Evolutionary conservation across 2,113 vertebrate genomes (phyloP).

Genomic region (Cavia porcellus): DNA sequence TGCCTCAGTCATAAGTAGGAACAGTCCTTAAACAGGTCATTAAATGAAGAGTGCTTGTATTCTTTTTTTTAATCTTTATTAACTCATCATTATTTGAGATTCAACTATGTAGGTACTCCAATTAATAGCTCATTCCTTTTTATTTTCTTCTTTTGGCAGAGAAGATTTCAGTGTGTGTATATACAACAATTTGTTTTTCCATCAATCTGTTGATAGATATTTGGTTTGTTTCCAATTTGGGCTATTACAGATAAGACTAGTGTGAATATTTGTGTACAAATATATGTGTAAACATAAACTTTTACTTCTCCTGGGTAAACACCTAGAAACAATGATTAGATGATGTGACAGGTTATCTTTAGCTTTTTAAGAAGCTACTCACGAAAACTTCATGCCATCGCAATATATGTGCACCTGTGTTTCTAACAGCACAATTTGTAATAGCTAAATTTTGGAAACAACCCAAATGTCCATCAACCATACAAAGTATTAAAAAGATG

Average conservation of each 20-base stretch:
- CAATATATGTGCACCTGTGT: too few relatives aligned
- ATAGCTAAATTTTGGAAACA: too few relatives aligned
- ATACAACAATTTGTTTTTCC: background rate
- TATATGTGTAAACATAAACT: background rate
- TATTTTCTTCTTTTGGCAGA: background rate
- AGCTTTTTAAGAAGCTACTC: slow-evolving; percentile 12
- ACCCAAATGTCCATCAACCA: too few relatives aligned
- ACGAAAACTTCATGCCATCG: too few relatives aligned
- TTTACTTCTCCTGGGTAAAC: background rate
- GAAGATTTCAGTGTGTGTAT: background rate
- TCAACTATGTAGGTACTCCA: background rate
- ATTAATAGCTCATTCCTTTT: background rate
- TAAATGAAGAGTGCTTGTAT: background rate
- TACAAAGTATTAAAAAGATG: too few relatives aligned
- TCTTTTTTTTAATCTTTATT: background rate
- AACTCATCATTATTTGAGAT: background rate
- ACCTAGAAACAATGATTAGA: background rate
- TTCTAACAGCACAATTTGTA: too few relatives aligned
- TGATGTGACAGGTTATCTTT: background rate
- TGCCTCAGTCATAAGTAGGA: background rate
- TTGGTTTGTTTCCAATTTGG: slow-evolving; percentile 10
- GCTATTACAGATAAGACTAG: background rate
- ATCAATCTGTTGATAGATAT: background rate
- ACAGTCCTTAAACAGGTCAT: background rate
- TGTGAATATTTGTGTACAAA: background rate